Evolutionary conservation across 2,797 vertebrate genomes (phyloP).

Genomic region (Gallirallus australis): DNA sequence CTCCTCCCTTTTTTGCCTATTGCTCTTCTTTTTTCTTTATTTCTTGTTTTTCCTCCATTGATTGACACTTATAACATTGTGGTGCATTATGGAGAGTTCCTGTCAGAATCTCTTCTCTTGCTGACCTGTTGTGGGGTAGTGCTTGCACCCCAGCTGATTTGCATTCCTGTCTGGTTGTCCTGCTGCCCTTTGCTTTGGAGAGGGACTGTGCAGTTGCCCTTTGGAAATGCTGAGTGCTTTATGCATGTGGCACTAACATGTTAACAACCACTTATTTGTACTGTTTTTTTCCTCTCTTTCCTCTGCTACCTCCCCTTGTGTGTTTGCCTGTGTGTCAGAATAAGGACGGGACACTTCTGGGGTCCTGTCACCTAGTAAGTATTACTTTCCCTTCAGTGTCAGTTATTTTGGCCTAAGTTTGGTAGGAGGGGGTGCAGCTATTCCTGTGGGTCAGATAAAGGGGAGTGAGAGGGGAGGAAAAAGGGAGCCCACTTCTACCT

Average conservation of each 20-base stretch:
- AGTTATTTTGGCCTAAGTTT: neutral
- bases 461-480: neutral
- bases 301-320: constrained; percentile 81
- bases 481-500: neutral
- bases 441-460: neutral
- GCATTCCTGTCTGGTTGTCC: constrained; percentile 30
- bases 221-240: constrained; percentile 32
- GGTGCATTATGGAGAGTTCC: neutral
- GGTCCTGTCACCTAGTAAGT: constrained; percentile 99
- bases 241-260: constrained; percentile 60
- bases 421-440: neutral
- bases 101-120: neutral
- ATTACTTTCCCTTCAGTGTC: constrained; percentile 67
- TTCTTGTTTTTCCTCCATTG: neutral
- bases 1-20: neutral
- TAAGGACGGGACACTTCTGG: constrained; percentile 93
- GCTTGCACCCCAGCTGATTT: neutral
- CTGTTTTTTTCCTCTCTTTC: constrained; percentile 80
- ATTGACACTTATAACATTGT: neutral
- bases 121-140: neutral
- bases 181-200: constrained; percentile 8
- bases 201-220: neutral
- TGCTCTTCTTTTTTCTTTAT: constrained; percentile 19
- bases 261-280: constrained; percentile 75
- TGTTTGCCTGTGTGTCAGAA: constrained; percentile 90